Percentiles rank a stretch among this genome's conserved stretches.
phyloP scores from a whole-genome alignment of 2,113 vertebrate genomes.

The Sarotherodon lohbergeri region DNA sequence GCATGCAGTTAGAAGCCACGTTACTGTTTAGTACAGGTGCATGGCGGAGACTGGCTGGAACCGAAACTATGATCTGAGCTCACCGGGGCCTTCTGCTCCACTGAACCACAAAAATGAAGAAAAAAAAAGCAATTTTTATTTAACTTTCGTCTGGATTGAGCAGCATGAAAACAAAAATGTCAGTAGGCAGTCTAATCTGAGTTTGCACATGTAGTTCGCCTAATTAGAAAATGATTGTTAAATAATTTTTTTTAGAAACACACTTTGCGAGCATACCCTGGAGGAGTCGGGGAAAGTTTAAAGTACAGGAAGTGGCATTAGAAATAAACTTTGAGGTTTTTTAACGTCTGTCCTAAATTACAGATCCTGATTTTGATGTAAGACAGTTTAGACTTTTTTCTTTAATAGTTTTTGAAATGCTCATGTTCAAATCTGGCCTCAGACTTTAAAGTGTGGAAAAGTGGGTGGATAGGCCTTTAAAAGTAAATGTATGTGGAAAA shows the following conservation, averaged over 20 bases:
- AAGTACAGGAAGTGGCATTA: not conserved
- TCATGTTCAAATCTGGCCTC: not conserved
- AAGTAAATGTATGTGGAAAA: rapidly evolving
- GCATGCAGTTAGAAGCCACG: not conserved
- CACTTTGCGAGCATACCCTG: not conserved
- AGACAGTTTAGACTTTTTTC: not conserved
- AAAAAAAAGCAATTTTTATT: not conserved
- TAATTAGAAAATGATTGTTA: not conserved
- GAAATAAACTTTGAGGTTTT: not conserved
- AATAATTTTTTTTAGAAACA: not conserved
- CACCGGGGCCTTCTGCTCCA: not conserved
- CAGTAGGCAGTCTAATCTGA: not conserved
- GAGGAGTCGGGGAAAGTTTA: not conserved
- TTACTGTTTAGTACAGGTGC: not conserved
- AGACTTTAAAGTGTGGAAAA: not conserved
- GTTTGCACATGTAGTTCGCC: not conserved
- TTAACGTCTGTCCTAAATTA: not conserved
- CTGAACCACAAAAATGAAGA: not conserved
- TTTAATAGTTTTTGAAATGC: not conserved
- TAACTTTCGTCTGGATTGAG: not conserved
- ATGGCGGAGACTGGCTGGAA: not conserved
- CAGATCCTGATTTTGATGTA: rapidly evolving
- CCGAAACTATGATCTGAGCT: not conserved
- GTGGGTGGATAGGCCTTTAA: not conserved
- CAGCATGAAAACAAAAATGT: not conserved